Conservation (phyloP, 1,140 invertebrate species). For the Antheraea pernyi region DNA sequence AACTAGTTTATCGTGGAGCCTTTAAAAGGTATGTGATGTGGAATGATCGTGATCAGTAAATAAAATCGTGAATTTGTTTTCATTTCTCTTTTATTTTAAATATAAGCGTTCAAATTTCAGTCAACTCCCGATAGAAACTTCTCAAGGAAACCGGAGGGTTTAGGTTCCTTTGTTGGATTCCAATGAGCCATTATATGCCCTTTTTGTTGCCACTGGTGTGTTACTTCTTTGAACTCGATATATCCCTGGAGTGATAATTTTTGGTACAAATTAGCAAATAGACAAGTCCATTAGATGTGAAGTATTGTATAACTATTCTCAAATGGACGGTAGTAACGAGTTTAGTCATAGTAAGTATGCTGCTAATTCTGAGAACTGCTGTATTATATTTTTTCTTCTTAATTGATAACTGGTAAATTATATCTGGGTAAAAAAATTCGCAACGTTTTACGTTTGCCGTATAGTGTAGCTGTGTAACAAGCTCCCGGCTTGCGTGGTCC, state of each 20-base stretch:
- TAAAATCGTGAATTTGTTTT: conserved; percentile 51
- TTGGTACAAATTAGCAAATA: neutral
- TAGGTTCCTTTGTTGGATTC: conserved; percentile 88
- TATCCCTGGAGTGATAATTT: conserved; percentile 84
- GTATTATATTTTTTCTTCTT: no score
- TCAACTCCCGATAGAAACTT: conserved; percentile 89
- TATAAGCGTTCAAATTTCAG: conserved; percentile 40
- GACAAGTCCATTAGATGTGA: no score
- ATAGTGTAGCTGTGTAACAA: no score
- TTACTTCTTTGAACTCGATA: conserved; percentile 94
- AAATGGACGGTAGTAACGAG: no score
- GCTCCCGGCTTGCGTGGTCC: no score
- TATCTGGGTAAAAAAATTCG: no score
- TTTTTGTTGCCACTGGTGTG: conserved; percentile 92
- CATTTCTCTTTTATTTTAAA: conserved; percentile 27
- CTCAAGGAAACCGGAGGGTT: conserved; percentile 92
- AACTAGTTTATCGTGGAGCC: conserved; percentile 20
- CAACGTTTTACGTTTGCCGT: no score
- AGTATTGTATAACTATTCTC: no score
- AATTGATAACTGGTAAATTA: no score
- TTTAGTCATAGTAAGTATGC: no score
- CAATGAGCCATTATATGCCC: conserved; percentile 92
- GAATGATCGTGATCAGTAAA: conserved; percentile 53
- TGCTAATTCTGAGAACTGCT: no score
- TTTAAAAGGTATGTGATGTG: conserved; percentile 62